Conservation (phyloP, 2,888 invertebrate genomes). For the Himalopsyche japonica region DNA sequence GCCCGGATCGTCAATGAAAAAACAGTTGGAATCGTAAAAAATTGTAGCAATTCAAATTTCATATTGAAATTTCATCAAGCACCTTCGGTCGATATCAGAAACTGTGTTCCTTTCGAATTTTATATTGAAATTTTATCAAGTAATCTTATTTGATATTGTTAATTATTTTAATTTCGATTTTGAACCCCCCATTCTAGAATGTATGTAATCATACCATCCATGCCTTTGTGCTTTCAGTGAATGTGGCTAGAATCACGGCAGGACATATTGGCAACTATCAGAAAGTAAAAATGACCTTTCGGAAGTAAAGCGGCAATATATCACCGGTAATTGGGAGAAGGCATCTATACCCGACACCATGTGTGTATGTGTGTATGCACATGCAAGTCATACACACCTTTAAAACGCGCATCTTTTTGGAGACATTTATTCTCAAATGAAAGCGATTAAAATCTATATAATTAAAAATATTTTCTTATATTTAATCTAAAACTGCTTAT, state of each 20-base stretch:
- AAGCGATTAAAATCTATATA: neutral
- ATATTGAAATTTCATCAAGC: no score
- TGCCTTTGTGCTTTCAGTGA: neutral
- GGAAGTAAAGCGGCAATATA: slow-evolving; percentile 35
- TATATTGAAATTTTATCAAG: no score
- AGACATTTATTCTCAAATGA: neutral
- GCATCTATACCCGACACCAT: neutral
- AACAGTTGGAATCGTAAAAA: no score
- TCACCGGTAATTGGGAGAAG: slow-evolving; percentile 37
- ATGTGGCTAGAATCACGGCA: slow-evolving; percentile 11
- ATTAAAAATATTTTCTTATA: no score
- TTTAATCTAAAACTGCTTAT: no score
- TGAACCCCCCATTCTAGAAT: neutral
- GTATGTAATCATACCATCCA: no score
- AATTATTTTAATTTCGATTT: neutral
- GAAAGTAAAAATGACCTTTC: slow-evolving; percentile 39
- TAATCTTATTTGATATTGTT: no score
- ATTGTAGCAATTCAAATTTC: no score
- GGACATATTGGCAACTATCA: slow-evolving; percentile 39
- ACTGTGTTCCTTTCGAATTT: no score
- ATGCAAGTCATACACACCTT: neutral
- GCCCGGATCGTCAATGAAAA: no score
- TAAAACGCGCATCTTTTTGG: neutral
- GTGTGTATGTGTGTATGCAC: neutral
- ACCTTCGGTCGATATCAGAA: no score